Percentiles rank a stretch among this genome's conserved stretches.
These are phyloP conservation scores for Tursiops truncatus DNA, from an alignment of 2,113 vertebrate genomes.

Conservation along the genomic window DNA sequence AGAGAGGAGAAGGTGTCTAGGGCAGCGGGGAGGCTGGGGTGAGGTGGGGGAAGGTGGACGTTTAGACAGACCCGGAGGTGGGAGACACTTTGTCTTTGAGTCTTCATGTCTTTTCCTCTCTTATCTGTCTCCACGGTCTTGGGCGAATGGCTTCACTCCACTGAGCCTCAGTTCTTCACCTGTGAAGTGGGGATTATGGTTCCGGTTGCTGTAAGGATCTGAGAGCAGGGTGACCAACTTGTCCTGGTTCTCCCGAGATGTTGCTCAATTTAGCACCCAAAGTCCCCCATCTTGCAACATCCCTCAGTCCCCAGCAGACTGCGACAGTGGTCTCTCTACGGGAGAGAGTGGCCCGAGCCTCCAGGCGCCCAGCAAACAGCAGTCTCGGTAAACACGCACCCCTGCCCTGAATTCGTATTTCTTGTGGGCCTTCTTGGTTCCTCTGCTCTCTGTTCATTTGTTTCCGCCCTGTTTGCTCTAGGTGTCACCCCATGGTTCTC, in stretches of 20 bases:
- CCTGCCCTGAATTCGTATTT: background rate
- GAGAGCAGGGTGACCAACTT: background rate
- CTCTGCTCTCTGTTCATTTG: background rate
- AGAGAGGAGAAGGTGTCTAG: background rate
- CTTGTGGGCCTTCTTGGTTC: fast-evolving
- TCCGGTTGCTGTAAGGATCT: fast-evolving
- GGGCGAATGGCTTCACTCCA: fast-evolving
- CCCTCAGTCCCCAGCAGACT: fast-evolving
- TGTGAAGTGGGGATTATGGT: background rate
- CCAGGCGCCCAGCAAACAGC: fast-evolving
- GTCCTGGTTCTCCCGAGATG: background rate
- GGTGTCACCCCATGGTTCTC: background rate
- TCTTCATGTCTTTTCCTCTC: background rate
- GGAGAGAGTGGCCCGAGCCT: fast-evolving
- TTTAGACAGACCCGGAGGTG: fast-evolving
- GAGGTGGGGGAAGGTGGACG: background rate
- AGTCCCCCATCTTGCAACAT: background rate
- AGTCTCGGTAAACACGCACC: fast-evolving
- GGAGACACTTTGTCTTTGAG: background rate
- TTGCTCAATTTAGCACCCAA: background rate
- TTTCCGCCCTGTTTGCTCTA: fast-evolving
- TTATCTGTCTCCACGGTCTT: background rate
- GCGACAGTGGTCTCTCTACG: fast-evolving
- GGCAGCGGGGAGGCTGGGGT: background rate
- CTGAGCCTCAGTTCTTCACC: background rate